Evolutionary conservation across 2,888 invertebrate species (phyloP), one percentile per base, ranked within the genome.

Genomic region (Brenthis hecate): DNA sequence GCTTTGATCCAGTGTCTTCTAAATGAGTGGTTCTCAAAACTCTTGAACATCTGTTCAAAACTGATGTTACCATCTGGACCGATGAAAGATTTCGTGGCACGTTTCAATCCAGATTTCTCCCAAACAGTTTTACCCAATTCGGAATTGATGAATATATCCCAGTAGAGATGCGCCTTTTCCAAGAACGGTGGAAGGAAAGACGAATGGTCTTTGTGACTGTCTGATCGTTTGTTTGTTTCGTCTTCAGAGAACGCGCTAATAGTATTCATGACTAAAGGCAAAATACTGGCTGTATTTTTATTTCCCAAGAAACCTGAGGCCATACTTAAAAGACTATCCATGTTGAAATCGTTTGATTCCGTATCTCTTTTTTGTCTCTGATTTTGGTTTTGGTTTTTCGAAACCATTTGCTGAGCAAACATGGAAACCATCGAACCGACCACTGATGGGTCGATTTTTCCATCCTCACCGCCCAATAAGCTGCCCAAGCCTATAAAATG

Each of bases 1-100:
- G 95, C 94, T 77, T 95, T 95, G 74, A 97, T 96, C 97, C 97
- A 97, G 74, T 96, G 95, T 61, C 96, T 94, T 73, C 97, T 94
- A 78, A 97, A 96, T 58, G 95, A 95, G 68, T 96, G 96, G 81
- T 97, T 97, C 81, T 97, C 96, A 75, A 97, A 94, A 75, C 96
- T 95, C 77, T 95, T 96, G 75, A 96, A 94, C 79, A 97, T 95
- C 73, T 94, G 93, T 56, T 95, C 95, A 76, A 96, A 96, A 80
- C 95, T 95, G 69, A 97, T 87, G 72, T 94, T 94, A 0, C 96
- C 97, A 66, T 95, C 93, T 1, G 95, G 93, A 32, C 95, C 95
- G 4, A 94, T 93, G 85, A 97, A 97, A 0, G 86, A 88, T 80
- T 95, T 95, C 73, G 96, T 92, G 6, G 95, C 94, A 58, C 94